These are phyloP conservation scores for Chionoecetes opilio DNA, from an alignment of 1,140 invertebrate species.

Conservation along the genomic window DNA sequence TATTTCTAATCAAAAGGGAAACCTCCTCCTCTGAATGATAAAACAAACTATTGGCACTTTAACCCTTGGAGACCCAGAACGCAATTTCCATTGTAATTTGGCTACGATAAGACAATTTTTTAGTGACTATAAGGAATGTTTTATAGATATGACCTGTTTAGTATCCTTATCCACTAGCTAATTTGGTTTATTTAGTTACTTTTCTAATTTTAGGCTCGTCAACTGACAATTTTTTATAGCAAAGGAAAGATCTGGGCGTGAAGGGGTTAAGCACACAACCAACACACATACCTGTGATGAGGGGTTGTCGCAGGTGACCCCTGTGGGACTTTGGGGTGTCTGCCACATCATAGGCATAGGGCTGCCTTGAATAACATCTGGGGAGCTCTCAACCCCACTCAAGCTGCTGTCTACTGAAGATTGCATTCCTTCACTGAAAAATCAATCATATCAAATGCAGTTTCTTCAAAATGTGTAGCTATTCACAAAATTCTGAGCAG, in stretches of 20 bases:
- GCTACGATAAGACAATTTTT: no score
- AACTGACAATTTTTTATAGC: no score
- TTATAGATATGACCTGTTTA: no score
- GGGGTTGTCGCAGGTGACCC: background rate
- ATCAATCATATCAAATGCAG: no score
- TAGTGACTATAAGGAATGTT: no score
- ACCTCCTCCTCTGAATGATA: background rate
- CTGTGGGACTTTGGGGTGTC: constrained; percentile 39
- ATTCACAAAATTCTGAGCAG: no score
- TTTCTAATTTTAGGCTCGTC: background rate
- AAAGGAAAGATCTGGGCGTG: no score
- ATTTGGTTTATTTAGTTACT: no score
- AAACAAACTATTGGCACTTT: background rate
- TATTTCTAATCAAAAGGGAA: background rate
- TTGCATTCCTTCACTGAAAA: background rate
- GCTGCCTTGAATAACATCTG: constrained; percentile 31
- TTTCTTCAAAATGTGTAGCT: no score
- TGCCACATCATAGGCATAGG: background rate
- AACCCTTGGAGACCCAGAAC: background rate
- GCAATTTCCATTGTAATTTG: no score
- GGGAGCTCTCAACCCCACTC: background rate
- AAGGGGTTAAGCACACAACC: background rate
- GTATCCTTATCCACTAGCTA: no score
- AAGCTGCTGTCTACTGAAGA: background rate
- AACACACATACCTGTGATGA: background rate